Base-by-base conservation (phyloP, 1,140 invertebrate genomes). In the Lasioglossum baleicum region DNA sequence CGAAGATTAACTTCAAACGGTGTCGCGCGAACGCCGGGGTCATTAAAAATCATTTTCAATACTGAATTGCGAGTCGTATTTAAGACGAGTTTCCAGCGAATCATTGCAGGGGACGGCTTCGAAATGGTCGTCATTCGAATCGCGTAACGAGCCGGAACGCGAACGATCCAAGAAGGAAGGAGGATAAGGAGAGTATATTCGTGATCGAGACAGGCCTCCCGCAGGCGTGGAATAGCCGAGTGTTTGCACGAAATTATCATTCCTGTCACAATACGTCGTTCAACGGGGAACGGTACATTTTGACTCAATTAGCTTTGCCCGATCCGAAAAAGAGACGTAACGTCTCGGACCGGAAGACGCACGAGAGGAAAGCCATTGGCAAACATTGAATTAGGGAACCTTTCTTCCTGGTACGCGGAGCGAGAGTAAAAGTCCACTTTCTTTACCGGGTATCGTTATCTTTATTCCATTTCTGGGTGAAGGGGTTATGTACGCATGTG, bases 241-340 rank as follows among this genome's bases (percentile, higher is more conserved):
- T 73, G 77, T 83, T 82, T 80, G 76, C 75, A 83, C 71, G 84
- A 81, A 86, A 86, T 74, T 85, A 86, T 86, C 84, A 71, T 86
- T 86, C 84, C 85, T 83, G 81, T 86, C 84, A 83, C 81, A 76
- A 85, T 84, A 86, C 84, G 76, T 85, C 80, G 72, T 65, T 56
- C 69, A 53, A 40, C 68, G 78, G 80, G 83, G 70, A 86, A 87
- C 83, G 82, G 80, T 88, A 88, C 80, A 83, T 87, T 84, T 87
- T 87, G 84, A 88, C 77, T 64, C 80, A 80, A 83, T 80, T 77
- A 75, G 78, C 72, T 68, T 42, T 20, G 44, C 20, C 51, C 31
- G 71, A 80, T 79, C 65, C 61, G 42, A 58, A 53, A 76, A 58
- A n/a, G 60, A 65, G 56, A 42, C 42, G 44, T 51, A 70, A 61